phyloP scores from a whole-genome alignment of 1,140 invertebrate genomes.

The Microplitis mediator region DNA sequence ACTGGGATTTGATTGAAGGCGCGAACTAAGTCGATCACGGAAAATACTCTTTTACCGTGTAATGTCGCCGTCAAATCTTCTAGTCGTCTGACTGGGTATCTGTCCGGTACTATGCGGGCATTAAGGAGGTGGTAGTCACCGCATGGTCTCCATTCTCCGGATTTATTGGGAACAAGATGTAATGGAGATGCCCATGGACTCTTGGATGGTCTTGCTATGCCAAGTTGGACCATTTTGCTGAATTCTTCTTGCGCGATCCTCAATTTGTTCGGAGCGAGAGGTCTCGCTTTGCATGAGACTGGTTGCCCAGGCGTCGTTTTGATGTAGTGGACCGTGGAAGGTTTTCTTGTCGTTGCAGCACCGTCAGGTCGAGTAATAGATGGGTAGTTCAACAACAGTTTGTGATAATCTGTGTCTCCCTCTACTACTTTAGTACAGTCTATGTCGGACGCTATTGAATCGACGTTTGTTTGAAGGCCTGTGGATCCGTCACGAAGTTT shows the following conservation, averaged over 20 bases:
- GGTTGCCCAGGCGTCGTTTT: slow-evolving; percentile 43
- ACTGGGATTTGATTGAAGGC: slow-evolving; percentile 65
- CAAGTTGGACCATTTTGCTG: slow-evolving; percentile 37
- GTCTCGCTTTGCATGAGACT: slow-evolving; percentile 42
- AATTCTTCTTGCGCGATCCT: slow-evolving; percentile 41
- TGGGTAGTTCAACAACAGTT: not conserved
- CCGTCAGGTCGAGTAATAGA: not conserved
- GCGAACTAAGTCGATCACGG: slow-evolving; percentile 54
- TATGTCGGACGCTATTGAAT: too few species aligned
- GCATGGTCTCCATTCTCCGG: slow-evolving; percentile 51
- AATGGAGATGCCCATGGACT: slow-evolving; percentile 29
- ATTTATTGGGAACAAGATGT: slow-evolving; percentile 44
- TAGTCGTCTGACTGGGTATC: too few species aligned
- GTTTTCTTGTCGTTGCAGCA: not conserved
- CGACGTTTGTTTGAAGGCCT: too few species aligned
- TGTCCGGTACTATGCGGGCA: slow-evolving; percentile 45
- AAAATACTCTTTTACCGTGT: slow-evolving; percentile 48
- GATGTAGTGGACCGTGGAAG: slow-evolving; percentile 14
- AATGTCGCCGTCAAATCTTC: slow-evolving; percentile 41
- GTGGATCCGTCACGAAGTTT: not conserved
- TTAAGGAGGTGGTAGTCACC: slow-evolving; percentile 63
- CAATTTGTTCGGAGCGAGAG: slow-evolving; percentile 44
- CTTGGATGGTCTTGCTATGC: slow-evolving; percentile 36
- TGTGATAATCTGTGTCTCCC: too few species aligned
- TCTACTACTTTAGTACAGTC: too few species aligned